Evolutionary conservation across 2,888 invertebrate species (phyloP).

Genomic region (Andrena bucephala): DNA sequence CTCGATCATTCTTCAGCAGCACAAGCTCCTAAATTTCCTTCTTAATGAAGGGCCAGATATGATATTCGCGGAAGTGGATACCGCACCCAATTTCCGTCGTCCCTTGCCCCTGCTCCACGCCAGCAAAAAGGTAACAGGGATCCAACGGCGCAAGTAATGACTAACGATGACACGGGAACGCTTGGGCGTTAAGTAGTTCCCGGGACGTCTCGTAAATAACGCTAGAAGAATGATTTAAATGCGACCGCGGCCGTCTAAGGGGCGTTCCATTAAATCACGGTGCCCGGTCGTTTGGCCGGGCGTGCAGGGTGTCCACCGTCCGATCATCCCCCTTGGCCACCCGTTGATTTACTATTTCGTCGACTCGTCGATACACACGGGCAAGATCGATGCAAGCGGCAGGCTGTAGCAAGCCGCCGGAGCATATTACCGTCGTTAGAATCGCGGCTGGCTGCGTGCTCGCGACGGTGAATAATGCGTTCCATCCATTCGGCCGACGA

Average conservation of each 20-base stretch:
- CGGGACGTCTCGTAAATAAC: slow-evolving; percentile 58
- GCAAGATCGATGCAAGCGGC: slow-evolving; percentile 58
- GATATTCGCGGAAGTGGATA: neutral
- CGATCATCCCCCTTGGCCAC: slow-evolving; percentile 49
- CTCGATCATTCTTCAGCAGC: too few species aligned
- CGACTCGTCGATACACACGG: slow-evolving; percentile 56
- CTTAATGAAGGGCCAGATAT: too few species aligned
- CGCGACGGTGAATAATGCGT: slow-evolving; percentile 48
- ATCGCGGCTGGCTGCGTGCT: slow-evolving; percentile 35
- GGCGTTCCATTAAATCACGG: slow-evolving; percentile 51
- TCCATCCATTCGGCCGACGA: slow-evolving; percentile 36
- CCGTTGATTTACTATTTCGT: slow-evolving; percentile 67
- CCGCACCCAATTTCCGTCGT: neutral
- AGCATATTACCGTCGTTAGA: slow-evolving; percentile 54
- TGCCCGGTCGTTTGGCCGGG: slow-evolving; percentile 10
- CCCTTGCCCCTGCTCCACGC: too few species aligned
- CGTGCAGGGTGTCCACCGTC: slow-evolving; percentile 26
- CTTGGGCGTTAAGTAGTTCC: slow-evolving; percentile 32
- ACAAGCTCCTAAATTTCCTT: too few species aligned
- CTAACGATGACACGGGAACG: slow-evolving; percentile 47
- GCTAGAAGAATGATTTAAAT: slow-evolving; percentile 58
- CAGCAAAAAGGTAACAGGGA: neutral
- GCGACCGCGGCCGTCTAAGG: slow-evolving; percentile 22
- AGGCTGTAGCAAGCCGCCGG: slow-evolving; percentile 38
- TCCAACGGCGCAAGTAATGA: slow-evolving; percentile 46